Conservation (phyloP, 2,888 invertebrate species). For the Coelopa pilipes region DNA sequence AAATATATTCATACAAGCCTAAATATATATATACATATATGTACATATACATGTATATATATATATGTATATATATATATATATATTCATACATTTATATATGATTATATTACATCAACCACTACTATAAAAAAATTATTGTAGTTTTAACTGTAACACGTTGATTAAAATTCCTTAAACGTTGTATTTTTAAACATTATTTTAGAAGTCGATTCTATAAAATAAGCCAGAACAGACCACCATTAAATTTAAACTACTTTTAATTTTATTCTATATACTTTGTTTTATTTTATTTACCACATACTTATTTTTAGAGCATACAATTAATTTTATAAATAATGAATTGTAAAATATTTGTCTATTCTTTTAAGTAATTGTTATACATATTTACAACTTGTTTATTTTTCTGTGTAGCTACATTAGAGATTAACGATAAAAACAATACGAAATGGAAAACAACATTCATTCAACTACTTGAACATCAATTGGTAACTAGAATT, state of each 20-base stretch:
- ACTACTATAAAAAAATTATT: not conserved
- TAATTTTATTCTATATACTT: conserved; percentile 45
- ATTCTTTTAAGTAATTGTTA: conserved; percentile 25
- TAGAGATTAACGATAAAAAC: conserved; percentile 2
- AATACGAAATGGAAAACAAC: conserved; percentile 14
- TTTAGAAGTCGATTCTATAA: conserved; percentile 6
- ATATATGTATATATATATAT: not conserved
- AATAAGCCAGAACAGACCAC: conserved; percentile 45
- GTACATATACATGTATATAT: not conserved
- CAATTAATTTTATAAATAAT: conserved; percentile 32
- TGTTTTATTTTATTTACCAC: not conserved
- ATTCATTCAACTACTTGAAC: not conserved
- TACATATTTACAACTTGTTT: conserved; percentile 11
- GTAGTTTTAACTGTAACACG: too few species aligned
- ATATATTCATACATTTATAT: not conserved
- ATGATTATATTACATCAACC: not conserved
- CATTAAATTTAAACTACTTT: conserved; percentile 48
- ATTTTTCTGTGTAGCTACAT: conserved; percentile 22
- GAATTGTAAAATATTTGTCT: conserved; percentile 33
- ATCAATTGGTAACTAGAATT: not conserved
- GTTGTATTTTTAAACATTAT: not conserved
- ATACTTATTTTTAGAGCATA: not conserved
- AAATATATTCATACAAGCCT: not conserved
- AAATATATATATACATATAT: not conserved
- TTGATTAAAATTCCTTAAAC: not conserved